Evolutionary conservation across 2,888 invertebrate species (phyloP), one percentile per base, ranked within the genome.

Genomic region (Hirtodrosophila confusa): DNA sequence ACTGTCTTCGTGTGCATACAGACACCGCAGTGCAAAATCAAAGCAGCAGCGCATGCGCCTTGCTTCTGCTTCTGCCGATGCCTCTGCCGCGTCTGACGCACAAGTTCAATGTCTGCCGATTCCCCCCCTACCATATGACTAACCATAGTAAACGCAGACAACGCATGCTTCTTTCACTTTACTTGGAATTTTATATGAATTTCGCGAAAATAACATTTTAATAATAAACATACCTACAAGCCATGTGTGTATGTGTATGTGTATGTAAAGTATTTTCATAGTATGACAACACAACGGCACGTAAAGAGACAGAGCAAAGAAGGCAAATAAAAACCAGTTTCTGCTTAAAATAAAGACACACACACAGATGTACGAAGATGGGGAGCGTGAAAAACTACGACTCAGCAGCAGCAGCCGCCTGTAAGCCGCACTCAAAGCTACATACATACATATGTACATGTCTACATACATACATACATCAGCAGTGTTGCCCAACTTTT

Each of bases 371-470:
- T 27, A 58, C 53, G 51, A 27, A 75, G 76, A 73, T 71, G 78
- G 80, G 74, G 80, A 86, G 85, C 80, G 82, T 86, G 85, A 80
- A 86, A 86, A 80, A 80, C 87, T 75, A 78, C 80, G 82, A 84
- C 78, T 75, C 78, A 70, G 78, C 69, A 54, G 43, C 43, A 37
- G 60, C 54, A 51, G 45, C 60, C 48, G 66, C 47, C 35, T 44
- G 37, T 36, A 37, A 33, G 49, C 39, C 33, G 5, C 31, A 61
- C 53, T 50, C 69, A 24, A 49, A 53, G 50, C 48, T 50, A 45
- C 69, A 44, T 23, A 11, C 31, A 27, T 27, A 17, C 17, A 27
- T 27, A 17, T 2, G 17, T 17, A 17, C 17, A 17, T 17, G 17
- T 17, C 17, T 17, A 1, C 17, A 17, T 17, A 17, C 17, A 17